Conservation (phyloP, 2,888 invertebrate genomes). For the Ectemnius cavifrons region DNA sequence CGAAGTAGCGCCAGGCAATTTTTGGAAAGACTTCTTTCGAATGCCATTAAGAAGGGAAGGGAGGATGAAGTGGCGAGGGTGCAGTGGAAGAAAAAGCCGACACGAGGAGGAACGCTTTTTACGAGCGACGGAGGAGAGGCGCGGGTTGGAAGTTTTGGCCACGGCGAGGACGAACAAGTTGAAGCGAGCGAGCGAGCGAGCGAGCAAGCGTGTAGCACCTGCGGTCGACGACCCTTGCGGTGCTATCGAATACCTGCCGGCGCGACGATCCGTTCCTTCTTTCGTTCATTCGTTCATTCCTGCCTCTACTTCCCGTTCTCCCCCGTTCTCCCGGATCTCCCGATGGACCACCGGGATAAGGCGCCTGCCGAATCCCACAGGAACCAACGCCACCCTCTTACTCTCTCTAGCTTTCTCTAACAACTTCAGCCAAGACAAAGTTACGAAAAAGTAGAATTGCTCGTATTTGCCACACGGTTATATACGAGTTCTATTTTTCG, state of each 20-base stretch:
- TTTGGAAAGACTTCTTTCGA: too few species aligned
- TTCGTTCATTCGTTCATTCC: conserved; percentile 5
- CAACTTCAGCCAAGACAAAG: too few species aligned
- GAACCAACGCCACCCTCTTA: too few species aligned
- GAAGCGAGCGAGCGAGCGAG: conserved; percentile 48
- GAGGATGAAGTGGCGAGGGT: not conserved
- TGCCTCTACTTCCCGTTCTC: not conserved
- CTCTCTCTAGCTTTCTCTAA: too few species aligned
- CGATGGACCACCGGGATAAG: not conserved
- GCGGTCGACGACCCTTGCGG: conserved; percentile 76
- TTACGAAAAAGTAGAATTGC: too few species aligned
- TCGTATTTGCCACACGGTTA: too few species aligned
- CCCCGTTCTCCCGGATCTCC: not conserved
- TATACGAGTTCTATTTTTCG: too few species aligned
- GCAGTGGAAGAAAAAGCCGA: conserved; percentile 33
- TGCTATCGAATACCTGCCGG: conserved; percentile 72
- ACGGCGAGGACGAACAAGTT: conserved; percentile 48
- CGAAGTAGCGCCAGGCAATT: too few species aligned
- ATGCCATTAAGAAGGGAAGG: too few species aligned
- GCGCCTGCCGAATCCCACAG: not conserved
- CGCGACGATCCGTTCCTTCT: conserved; percentile 52
- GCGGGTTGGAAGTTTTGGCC: conserved; percentile 49
- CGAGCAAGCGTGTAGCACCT: conserved; percentile 71
- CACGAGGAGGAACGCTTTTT: conserved; percentile 49
- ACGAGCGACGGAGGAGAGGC: conserved; percentile 45